phyloP scores from a whole-genome alignment of 2,797 vertebrate species.

The Enteromius mattozi region DNA sequence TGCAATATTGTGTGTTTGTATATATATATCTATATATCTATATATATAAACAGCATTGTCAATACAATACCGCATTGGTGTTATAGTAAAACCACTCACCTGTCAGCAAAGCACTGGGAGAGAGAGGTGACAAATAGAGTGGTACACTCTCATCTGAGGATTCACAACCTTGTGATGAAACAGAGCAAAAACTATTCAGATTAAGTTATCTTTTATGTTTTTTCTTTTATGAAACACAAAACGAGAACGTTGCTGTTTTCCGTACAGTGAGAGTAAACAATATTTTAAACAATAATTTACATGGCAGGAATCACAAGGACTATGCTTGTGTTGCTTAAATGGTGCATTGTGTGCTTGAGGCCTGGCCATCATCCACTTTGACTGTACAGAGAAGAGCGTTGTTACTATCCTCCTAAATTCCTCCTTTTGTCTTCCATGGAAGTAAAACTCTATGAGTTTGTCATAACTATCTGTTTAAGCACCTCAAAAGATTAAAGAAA shows the following conservation, averaged over 20 bases:
- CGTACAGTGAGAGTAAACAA: too few relatives aligned
- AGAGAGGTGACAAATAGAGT: neutral
- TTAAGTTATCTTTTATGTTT: neutral
- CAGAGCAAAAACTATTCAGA: neutral
- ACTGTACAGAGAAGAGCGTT: neutral
- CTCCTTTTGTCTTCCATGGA: neutral
- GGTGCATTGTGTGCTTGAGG: neutral
- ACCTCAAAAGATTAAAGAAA: neutral
- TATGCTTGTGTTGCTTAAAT: neutral
- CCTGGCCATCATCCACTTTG: neutral
- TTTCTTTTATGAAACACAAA: neutral
- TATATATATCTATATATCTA: too few relatives aligned
- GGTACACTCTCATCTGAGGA: conserved; percentile 25
- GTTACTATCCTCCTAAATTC: neutral
- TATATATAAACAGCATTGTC: neutral
- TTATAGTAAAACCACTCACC: conserved; percentile 51
- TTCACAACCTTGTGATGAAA: conserved; percentile 24
- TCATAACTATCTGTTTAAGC: neutral
- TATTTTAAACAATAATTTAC: neutral
- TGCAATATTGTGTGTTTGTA: conserved; percentile 10
- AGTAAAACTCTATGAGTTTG: neutral
- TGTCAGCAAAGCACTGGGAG: conserved; percentile 21
- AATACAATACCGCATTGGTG: conserved; percentile 3
- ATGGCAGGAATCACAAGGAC: neutral
- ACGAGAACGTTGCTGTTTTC: neutral